Percentiles rank a stretch among this genome's conserved stretches.
Conservation (phyloP, 2,113 vertebrate species). For the Urocitellus parryii region DNA sequence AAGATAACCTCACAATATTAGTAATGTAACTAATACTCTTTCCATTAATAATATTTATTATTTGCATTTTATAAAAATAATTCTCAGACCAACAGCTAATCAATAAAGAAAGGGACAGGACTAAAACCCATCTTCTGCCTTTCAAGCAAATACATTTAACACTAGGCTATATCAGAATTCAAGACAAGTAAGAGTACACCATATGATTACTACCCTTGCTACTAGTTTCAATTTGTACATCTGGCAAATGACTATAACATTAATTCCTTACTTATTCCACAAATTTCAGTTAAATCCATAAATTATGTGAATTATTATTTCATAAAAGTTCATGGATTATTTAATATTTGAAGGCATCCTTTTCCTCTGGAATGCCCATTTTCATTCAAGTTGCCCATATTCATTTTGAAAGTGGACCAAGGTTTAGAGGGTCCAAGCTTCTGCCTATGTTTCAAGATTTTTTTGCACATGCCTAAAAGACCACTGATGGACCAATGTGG, state of each 20-base stretch:
- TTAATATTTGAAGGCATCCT: not conserved
- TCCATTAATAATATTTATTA: constrained; percentile 22
- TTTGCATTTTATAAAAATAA: constrained; percentile 29
- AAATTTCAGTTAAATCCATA: constrained; percentile 1
- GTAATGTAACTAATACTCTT: not conserved
- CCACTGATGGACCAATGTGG: not conserved
- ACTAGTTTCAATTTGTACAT: not conserved
- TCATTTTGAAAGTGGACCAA: not conserved
- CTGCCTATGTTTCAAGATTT: not conserved
- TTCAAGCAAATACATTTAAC: not conserved
- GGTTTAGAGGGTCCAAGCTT: not conserved
- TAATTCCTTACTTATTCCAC: not conserved
- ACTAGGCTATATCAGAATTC: not conserved
- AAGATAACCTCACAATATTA: not conserved
- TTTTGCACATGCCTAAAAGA: not conserved
- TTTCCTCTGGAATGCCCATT: not conserved
- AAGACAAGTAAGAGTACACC: not conserved
- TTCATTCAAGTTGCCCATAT: not conserved
- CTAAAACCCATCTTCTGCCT: not conserved
- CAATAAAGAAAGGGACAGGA: not conserved
- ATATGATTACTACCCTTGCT: not conserved
- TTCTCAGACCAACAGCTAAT: not conserved
- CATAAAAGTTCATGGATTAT: not conserved
- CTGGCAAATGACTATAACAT: not conserved
- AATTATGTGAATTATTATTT: not conserved